Percentiles rank a stretch among this genome's conserved stretches.
phyloP scores from a whole-genome alignment of 1,140 invertebrate genomes.

The Platyscapa corneri region DNA sequence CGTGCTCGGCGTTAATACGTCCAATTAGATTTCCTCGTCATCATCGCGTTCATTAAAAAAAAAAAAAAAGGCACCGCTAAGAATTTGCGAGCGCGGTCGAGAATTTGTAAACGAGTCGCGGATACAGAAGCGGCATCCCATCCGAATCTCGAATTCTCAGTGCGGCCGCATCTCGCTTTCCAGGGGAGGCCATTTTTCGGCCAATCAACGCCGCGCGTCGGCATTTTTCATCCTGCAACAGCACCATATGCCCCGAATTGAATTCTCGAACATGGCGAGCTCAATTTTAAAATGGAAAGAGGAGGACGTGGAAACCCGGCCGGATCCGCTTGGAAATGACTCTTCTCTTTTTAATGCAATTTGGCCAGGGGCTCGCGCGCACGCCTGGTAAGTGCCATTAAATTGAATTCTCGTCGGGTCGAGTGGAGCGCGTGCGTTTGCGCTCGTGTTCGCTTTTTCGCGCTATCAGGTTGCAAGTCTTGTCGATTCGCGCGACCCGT shows the following conservation, averaged over 20 bases:
- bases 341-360: conserved; percentile 34
- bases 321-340: conserved; percentile 25
- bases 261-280: neutral
- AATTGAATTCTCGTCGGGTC: conserved; percentile 31
- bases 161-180: neutral
- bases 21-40: too few species aligned
- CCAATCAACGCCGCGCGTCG: neutral
- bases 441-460: neutral
- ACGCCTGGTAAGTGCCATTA: conserved; percentile 25
- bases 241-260: neutral
- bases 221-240: neutral
- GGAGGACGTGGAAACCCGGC: too few species aligned
- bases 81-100: too few species aligned
- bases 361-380: neutral
- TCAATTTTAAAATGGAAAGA: neutral
- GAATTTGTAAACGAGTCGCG: too few species aligned
- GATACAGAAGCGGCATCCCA: too few species aligned
- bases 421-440: neutral
- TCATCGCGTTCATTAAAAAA: too few species aligned
- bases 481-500: neutral
- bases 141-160: neutral
- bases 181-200: neutral
- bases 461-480: neutral
- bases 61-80: too few species aligned
- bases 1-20: too few species aligned